Conservation (phyloP, 1,140 invertebrate species). For the Hirudo medicinalis region DNA sequence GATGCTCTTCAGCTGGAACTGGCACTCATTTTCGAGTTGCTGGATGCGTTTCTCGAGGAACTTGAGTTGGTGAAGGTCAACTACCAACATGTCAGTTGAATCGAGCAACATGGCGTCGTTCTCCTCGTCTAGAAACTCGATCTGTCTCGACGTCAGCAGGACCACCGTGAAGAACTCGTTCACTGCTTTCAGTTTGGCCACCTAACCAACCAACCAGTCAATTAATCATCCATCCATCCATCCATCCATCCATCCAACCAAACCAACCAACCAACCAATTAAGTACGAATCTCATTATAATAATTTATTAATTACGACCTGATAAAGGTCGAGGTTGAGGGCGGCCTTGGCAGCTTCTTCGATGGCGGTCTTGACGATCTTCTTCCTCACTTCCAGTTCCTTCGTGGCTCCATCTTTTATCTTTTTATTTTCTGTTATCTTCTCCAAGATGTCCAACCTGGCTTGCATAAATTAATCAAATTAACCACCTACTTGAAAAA, state of each 20-base stretch:
- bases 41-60: constrained; percentile 3
- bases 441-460: not conserved
- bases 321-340: constrained; percentile 8
- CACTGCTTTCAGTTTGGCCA: constrained; percentile 10
- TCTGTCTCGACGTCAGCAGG: not conserved
- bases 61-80: not conserved
- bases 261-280: too few species aligned
- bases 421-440: not conserved
- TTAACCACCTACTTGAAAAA: too few species aligned
- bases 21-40: constrained; percentile 1
- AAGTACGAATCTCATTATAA: too few species aligned
- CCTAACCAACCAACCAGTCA: not conserved
- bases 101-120: not conserved
- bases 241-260: too few species aligned
- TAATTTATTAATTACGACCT: not conserved
- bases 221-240: too few species aligned
- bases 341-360: constrained; percentile 8
- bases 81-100: not conserved
- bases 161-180: constrained; percentile 6
- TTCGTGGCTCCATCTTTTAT: not conserved
- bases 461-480: not conserved
- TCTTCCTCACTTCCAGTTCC: constrained; percentile 9
- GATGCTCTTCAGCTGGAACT: constrained; percentile 1
- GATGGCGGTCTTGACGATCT: constrained; percentile 1
- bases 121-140: not conserved